These are phyloP conservation scores for Discoglossus pictus DNA, from an alignment of 2,797 vertebrate species.

Conservation along the genomic window DNA sequence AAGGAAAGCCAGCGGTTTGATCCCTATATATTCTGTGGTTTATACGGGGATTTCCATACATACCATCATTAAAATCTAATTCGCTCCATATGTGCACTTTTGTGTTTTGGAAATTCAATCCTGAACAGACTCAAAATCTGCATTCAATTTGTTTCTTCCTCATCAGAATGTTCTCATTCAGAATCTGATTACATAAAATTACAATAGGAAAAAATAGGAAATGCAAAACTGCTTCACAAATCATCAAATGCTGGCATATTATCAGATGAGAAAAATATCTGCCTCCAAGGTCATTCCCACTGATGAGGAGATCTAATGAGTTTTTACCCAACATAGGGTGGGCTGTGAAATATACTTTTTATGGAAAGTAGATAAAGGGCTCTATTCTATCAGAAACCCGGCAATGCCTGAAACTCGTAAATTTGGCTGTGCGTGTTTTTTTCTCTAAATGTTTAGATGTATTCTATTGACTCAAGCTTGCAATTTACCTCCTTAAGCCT, in stretches of 20 bases:
- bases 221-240: constrained; percentile 15
- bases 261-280: constrained; percentile 17
- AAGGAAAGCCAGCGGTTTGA: constrained; percentile 13
- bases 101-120: constrained; percentile 20
- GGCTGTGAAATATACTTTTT: too few species aligned
- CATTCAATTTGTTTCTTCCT: constrained; percentile 17
- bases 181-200: constrained; percentile 33
- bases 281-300: constrained; percentile 22
- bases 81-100: constrained; percentile 30
- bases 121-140: constrained; percentile 15
- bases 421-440: too few species aligned
- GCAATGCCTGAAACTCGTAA: too few species aligned
- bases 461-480: too few species aligned
- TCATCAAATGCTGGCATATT: constrained; percentile 9
- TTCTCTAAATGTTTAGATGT: too few species aligned
- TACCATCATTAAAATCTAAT: constrained; percentile 29
- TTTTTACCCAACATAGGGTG: too few species aligned
- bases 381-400: too few species aligned
- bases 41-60: constrained; percentile 17
- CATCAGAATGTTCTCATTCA: constrained; percentile 34
- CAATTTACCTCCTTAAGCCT: too few species aligned
- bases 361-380: too few species aligned
- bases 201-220: constrained; percentile 12
- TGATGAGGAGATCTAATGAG: constrained; percentile 22
- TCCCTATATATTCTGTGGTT: not conserved